phyloP scores from a whole-genome alignment of 2,113 vertebrate species.

The Lasiurus cinereus region DNA sequence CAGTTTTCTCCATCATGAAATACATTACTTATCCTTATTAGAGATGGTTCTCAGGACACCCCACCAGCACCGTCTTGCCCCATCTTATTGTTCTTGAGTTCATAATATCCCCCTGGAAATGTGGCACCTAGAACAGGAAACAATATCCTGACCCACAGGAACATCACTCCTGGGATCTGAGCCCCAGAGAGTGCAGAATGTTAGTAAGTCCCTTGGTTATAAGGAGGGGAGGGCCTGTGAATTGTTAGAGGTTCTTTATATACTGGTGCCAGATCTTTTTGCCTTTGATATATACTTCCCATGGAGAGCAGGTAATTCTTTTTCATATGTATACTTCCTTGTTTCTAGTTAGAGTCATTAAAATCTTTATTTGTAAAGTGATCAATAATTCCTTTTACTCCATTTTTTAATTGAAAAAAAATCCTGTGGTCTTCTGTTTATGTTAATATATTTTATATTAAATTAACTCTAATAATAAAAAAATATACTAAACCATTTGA shows the following conservation, averaged over 20 bases:
- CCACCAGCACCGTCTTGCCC: not conserved
- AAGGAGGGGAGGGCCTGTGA: not conserved
- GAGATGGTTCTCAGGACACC: not conserved
- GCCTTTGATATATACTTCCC: not conserved
- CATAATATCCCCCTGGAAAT: not conserved
- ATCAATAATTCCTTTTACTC: slow-evolving; percentile 34
- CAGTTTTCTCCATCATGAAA: not conserved
- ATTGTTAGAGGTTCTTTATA: not conserved
- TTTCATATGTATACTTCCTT: not conserved
- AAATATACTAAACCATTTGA: not conserved
- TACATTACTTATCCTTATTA: not conserved
- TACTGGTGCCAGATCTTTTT: not conserved
- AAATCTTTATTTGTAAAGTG: not conserved
- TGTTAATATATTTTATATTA: not conserved
- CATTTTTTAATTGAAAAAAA: slow-evolving; percentile 25
- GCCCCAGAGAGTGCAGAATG: not conserved
- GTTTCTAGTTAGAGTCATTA: not conserved
- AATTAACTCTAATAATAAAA: slow-evolving; percentile 11
- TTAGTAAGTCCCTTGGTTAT: not conserved
- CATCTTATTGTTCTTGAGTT: not conserved
- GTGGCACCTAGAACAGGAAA: not conserved
- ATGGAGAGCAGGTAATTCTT: not conserved
- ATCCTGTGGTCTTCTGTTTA: not conserved
- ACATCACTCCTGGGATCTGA: not conserved
- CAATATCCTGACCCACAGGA: not conserved